phyloP scores from a whole-genome alignment of 2,888 invertebrate genomes.

The Macrosiphum euphorbiae region DNA sequence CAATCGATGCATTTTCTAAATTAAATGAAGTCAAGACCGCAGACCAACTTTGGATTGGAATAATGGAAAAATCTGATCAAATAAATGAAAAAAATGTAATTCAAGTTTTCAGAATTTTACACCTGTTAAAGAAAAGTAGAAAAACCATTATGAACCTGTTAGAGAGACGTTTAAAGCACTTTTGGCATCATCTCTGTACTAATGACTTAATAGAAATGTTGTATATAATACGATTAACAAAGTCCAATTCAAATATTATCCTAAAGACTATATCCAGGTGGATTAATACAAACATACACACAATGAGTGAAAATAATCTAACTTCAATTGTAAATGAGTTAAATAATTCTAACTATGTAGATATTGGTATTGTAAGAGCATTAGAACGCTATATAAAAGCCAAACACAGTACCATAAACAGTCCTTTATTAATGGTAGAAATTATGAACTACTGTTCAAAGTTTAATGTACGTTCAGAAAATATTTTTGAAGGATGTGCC shows the following conservation, averaged over 20 bases:
- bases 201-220: conserved; percentile 68
- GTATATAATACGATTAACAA: conserved; percentile 66
- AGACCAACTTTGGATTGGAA: conserved; percentile 79
- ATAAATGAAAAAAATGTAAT: conserved; percentile 75
- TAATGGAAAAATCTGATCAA: conserved; percentile 74
- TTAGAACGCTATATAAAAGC: conserved; percentile 76
- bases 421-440: conserved; percentile 74
- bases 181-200: conserved; percentile 75
- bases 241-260: conserved; percentile 68
- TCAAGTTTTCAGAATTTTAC: conserved; percentile 74
- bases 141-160: conserved; percentile 74
- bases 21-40: conserved; percentile 73
- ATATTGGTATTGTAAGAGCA: conserved; percentile 74
- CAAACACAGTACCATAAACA: conserved; percentile 65
- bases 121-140: conserved; percentile 75
- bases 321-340: conserved; percentile 74
- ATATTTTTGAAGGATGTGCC: conserved; percentile 75
- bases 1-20: conserved; percentile 73
- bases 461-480: conserved; percentile 74
- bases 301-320: conserved; percentile 74
- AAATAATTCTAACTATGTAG: conserved; percentile 74
- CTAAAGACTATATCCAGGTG: conserved; percentile 73
- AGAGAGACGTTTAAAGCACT: conserved; percentile 74
- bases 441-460: conserved; percentile 77
- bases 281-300: conserved; percentile 76